Conservation (phyloP, 2,888 invertebrate genomes). For the Cryptus viduatorius region DNA sequence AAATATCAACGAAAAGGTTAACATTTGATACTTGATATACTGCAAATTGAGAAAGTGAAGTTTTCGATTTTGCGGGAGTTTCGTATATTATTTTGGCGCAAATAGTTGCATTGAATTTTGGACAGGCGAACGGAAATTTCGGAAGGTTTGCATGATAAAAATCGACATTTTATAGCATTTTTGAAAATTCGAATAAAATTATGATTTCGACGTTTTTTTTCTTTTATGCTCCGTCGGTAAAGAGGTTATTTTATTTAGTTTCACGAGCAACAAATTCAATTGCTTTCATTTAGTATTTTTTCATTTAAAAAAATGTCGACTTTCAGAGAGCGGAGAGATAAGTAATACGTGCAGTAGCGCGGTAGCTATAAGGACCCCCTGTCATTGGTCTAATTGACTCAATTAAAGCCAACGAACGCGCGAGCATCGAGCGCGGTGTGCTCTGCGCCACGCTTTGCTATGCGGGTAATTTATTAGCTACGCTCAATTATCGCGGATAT, state of each 20-base stretch:
- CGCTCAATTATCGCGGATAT: slow-evolving; percentile 76
- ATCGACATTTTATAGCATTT: too few relatives aligned
- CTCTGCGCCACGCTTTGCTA: slow-evolving; percentile 55
- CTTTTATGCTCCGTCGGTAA: too few relatives aligned
- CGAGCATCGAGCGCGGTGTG: slow-evolving; percentile 30
- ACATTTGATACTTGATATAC: slow-evolving; percentile 11
- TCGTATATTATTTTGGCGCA: not conserved
- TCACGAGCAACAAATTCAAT: too few relatives aligned
- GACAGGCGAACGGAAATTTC: not conserved
- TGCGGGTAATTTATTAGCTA: slow-evolving; percentile 76
- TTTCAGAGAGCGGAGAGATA: slow-evolving; percentile 3
- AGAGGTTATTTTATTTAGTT: too few relatives aligned
- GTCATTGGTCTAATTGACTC: slow-evolving; percentile 70
- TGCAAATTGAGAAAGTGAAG: not conserved
- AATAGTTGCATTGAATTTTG: not conserved
- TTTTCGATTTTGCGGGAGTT: not conserved
- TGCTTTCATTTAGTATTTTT: slow-evolving; percentile 7
- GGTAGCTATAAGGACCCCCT: slow-evolving; percentile 58
- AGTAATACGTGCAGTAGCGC: slow-evolving; percentile 35
- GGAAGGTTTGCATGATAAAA: not conserved
- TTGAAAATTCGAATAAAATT: too few relatives aligned
- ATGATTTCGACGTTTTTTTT: too few relatives aligned
- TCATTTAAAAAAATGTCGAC: slow-evolving; percentile 27
- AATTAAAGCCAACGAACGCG: slow-evolving; percentile 67
- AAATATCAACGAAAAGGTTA: not conserved